These are phyloP conservation scores for Meiosimyza platycephala DNA, from an alignment of 2,888 invertebrate genomes.

Conservation along the genomic window DNA sequence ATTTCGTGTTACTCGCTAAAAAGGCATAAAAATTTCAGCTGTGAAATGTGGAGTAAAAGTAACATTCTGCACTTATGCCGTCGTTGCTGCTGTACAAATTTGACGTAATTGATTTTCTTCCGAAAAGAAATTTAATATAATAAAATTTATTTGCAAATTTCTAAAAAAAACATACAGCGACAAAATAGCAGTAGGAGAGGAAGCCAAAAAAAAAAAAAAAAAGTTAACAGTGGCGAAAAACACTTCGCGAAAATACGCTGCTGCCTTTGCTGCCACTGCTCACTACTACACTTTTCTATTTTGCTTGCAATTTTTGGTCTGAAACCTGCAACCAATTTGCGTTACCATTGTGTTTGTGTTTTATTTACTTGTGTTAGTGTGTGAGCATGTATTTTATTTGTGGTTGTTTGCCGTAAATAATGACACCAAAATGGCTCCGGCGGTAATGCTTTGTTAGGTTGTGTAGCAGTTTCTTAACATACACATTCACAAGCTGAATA, in stretches of 20 bases:
- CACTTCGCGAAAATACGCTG: too few relatives aligned
- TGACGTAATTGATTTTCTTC: slow-evolving; percentile 17
- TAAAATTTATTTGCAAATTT: neutral
- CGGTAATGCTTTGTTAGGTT: slow-evolving; percentile 4
- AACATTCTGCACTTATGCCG: neutral
- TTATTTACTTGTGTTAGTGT: too few relatives aligned
- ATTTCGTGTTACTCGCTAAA: slow-evolving; percentile 14
- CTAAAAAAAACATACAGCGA: neutral
- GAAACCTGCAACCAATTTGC: slow-evolving; percentile 9
- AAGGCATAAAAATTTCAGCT: slow-evolving; percentile 16
- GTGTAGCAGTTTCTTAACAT: neutral
- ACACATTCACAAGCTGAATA: too few relatives aligned
- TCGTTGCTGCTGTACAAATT: neutral
- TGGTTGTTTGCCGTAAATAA: slow-evolving; percentile 7
- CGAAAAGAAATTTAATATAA: slow-evolving; percentile 9
- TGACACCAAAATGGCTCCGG: neutral
- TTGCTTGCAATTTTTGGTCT: neutral
- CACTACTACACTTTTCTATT: neutral
- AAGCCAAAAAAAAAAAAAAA: neutral
- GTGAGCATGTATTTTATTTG: neutral
- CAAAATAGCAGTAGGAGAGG: neutral
- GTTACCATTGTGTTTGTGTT: slow-evolving; percentile 3
- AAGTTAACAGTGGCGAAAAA: too few relatives aligned
- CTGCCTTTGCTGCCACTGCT: neutral
- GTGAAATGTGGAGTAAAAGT: neutral